Evolutionary conservation across 2,113 vertebrate species (phyloP).

Genomic region (Vicugna pacos): DNA sequence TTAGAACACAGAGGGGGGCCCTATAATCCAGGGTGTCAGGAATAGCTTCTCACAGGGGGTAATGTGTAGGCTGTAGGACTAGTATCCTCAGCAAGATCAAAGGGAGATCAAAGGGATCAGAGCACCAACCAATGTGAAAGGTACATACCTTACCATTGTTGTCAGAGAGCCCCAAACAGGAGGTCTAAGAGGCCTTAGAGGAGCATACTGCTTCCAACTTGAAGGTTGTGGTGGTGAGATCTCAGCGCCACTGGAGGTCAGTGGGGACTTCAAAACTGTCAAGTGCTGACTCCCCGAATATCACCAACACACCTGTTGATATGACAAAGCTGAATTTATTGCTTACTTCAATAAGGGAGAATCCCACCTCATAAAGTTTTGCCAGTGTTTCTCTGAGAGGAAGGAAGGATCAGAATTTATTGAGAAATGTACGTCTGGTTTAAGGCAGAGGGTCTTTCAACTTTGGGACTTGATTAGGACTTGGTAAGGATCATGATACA

Average conservation of each 20-base stretch:
- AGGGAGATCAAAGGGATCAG: not conserved
- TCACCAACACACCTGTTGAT: not conserved
- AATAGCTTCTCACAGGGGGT: not conserved
- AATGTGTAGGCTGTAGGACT: not conserved
- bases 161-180: not conserved
- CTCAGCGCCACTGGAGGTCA: not conserved
- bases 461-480: not conserved
- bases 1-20: not conserved
- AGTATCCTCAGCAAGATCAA: not conserved
- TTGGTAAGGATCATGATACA: not conserved
- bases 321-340: not conserved
- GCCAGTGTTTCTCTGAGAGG: not conserved
- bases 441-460: not conserved
- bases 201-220: not conserved
- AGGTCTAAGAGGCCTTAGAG: not conserved
- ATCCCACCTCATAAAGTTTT: not conserved
- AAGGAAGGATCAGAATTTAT: not conserved
- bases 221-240: not conserved
- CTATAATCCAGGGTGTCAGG: not conserved
- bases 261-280: not conserved
- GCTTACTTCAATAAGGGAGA: not conserved
- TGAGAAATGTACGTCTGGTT: not conserved
- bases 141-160: not conserved
- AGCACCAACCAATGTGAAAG: not conserved
- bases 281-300: not conserved